These are phyloP conservation scores for Rhynchotus rufescens DNA, from an alignment of 2,797 vertebrate genomes.

Conservation along the genomic window DNA sequence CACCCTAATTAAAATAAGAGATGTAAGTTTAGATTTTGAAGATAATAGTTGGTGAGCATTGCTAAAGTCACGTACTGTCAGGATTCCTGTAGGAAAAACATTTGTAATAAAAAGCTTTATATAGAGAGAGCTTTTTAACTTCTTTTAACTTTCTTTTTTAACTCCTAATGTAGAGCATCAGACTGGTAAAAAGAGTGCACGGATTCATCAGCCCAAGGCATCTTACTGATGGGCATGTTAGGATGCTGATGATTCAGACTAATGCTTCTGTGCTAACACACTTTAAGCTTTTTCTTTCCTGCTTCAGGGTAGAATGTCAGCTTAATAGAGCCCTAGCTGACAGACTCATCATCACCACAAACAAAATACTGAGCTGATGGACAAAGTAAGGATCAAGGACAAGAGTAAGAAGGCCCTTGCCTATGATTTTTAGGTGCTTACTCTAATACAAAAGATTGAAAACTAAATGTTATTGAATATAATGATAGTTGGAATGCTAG, in stretches of 20 bases:
- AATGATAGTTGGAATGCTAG: background rate
- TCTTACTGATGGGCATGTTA: background rate
- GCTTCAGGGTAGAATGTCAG: background rate
- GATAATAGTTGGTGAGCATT: background rate
- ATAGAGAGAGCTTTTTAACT: background rate
- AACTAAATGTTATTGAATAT: background rate
- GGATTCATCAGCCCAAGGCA: background rate
- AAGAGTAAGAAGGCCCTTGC: background rate
- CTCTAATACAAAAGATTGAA: background rate
- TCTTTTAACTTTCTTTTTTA: too few species aligned
- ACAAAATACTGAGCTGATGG: background rate
- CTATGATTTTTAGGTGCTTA: background rate
- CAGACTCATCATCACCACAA: background rate
- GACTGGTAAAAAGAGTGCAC: background rate
- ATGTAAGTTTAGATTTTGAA: background rate
- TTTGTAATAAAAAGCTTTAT: background rate
- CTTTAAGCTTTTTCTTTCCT: background rate
- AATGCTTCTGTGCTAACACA: background rate
- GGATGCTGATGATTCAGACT: background rate
- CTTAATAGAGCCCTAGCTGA: background rate
- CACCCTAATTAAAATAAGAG: background rate
- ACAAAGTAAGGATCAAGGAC: background rate
- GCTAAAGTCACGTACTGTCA: background rate
- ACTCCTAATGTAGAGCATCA: background rate
- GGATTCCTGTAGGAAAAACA: background rate